These are phyloP conservation scores for Ernsta delagoae DNA, from an alignment of 2,888 invertebrate genomes.

Conservation along the genomic window DNA sequence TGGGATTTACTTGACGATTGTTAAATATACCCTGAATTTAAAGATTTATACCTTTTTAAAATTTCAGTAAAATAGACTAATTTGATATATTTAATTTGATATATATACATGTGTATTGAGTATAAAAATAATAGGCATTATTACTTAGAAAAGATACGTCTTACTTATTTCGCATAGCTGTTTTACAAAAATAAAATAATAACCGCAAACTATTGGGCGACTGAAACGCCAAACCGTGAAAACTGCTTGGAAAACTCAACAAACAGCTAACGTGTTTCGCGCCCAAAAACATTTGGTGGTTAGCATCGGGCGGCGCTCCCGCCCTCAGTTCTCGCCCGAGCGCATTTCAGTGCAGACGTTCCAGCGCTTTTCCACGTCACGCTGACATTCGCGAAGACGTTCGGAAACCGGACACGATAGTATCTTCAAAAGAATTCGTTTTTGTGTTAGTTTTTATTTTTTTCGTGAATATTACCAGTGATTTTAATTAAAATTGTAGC, in stretches of 20 bases:
- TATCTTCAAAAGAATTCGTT: background rate
- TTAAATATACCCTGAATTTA: too few relatives aligned
- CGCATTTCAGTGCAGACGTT: conserved; percentile 54
- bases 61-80: too few relatives aligned
- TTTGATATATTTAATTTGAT: too few relatives aligned
- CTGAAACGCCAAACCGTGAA: too few relatives aligned
- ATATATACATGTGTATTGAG: too few relatives aligned
- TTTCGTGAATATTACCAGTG: conserved; percentile 45
- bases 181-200: too few relatives aligned
- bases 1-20: too few relatives aligned
- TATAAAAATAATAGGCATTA: too few relatives aligned
- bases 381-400: conserved; percentile 51
- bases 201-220: too few relatives aligned
- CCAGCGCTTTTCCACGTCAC: conserved; percentile 47
- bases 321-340: conserved; percentile 59
- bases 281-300: conserved; percentile 47
- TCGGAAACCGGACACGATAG: conserved; percentile 22
- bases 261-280: conserved; percentile 28
- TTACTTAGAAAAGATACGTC: too few relatives aligned
- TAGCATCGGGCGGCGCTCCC: conserved; percentile 55
- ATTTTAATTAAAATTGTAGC: conserved; percentile 43
- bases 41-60: too few relatives aligned
- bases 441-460: conserved; percentile 5
- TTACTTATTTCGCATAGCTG: too few relatives aligned
- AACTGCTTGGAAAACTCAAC: background rate